Conservation (phyloP, 2,888 invertebrate species). For the Chironomus tentans region DNA sequence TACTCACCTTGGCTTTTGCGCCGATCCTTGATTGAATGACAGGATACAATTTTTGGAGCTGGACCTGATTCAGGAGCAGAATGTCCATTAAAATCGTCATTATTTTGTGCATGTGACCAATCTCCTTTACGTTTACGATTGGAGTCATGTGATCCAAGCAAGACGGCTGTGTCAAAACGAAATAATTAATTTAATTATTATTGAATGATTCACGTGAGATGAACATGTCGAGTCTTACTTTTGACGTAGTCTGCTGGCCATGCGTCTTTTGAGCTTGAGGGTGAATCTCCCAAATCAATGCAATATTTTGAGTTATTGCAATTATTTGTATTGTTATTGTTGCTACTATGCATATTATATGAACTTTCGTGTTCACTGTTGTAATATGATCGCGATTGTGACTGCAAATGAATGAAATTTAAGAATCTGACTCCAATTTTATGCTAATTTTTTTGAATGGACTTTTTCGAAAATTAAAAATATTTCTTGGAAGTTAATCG, state of each 20-base stretch:
- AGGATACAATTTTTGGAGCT: background rate
- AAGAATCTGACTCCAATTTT: no score
- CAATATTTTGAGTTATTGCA: conserved; percentile 31
- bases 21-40: conserved; percentile 15
- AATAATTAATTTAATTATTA: background rate
- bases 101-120: conserved; percentile 33
- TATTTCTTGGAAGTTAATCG: no score
- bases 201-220: background rate
- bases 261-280: conserved; percentile 42
- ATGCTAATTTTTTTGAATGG: no score
- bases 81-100: conserved; percentile 1
- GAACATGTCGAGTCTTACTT: conserved; percentile 27
- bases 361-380: background rate
- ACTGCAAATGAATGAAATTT: conserved; percentile 4
- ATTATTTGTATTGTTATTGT: background rate
- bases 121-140: conserved; percentile 43
- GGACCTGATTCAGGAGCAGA: background rate
- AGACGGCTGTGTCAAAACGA: background rate
- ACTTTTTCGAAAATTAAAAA: no score
- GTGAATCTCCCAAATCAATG: conserved; percentile 43
- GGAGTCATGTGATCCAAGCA: background rate
- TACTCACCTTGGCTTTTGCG: conserved; percentile 28
- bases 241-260: conserved; percentile 39
- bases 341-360: background rate
- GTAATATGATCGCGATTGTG: conserved; percentile 14